A percentile compares a stretch with the other conserved stretches of the same genome.
These are phyloP conservation scores for Chaitophorus viminalis DNA, from an alignment of 2,888 invertebrate species.

Conservation along the genomic window DNA sequence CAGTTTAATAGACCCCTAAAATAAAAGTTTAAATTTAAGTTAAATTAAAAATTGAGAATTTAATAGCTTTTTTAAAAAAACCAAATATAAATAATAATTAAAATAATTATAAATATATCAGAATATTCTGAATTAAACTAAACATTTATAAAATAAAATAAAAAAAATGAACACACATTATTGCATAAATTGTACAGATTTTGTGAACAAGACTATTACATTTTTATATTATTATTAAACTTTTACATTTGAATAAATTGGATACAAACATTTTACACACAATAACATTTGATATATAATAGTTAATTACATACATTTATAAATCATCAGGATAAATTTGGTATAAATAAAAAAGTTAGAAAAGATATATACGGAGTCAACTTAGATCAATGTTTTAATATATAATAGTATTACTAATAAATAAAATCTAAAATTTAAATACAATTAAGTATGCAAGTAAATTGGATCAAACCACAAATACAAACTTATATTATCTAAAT, in stretches of 20 bases:
- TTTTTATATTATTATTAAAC: neutral
- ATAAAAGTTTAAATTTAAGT: constrained; percentile 3
- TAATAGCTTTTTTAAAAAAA: constrained; percentile 14
- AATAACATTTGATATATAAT: neutral
- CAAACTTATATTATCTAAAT: constrained; percentile 30
- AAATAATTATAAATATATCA: constrained; percentile 11
- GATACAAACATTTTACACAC: constrained; percentile 20
- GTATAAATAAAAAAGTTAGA: constrained; percentile 9
- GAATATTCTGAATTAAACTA: constrained; percentile 19
- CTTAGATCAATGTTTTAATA: neutral
- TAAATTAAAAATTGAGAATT: constrained; percentile 16
- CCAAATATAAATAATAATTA: constrained; percentile 14
- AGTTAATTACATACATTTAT: neutral
- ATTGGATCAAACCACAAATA: neutral
- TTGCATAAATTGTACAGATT: constrained; percentile 38
- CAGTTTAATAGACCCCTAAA: neutral
- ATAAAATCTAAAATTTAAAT: constrained; percentile 41
- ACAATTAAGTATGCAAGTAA: constrained; percentile 27
- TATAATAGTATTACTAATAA: constrained; percentile 17
- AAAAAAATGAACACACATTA: constrained; percentile 54
- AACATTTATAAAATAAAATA: constrained; percentile 29
- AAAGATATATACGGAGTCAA: constrained; percentile 24
- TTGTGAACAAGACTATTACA: too few species aligned
- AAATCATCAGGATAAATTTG: neutral
- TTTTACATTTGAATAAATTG: neutral